Evolutionary conservation across 2,888 invertebrate species (phyloP).

Genomic region (Diaperis boleti): DNA sequence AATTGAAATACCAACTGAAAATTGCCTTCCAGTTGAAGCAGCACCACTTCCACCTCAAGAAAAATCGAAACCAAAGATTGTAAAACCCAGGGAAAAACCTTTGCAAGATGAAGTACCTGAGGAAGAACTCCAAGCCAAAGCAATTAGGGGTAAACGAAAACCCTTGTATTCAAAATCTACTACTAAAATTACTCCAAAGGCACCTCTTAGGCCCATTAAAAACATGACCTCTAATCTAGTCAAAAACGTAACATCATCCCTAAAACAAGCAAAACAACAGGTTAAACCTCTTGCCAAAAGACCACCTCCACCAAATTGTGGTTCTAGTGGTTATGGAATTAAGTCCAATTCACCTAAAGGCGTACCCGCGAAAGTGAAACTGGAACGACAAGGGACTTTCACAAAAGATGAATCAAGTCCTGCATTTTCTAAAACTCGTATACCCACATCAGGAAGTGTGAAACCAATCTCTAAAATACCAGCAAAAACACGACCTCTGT

Average conservation of each 20-base stretch:
- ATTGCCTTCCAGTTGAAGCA: slow-evolving; percentile 10
- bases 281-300: slow-evolving; percentile 28
- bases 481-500: slow-evolving; percentile 59
- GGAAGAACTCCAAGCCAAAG: slow-evolving; percentile 53
- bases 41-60: slow-evolving; percentile 59
- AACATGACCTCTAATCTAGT: slow-evolving; percentile 60
- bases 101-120: slow-evolving; percentile 56
- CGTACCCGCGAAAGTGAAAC: slow-evolving; percentile 45
- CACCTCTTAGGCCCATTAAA: slow-evolving; percentile 56
- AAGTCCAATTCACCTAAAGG: slow-evolving; percentile 49
- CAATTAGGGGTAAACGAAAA: slow-evolving; percentile 74
- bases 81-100: slow-evolving; percentile 67
- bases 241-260: slow-evolving; percentile 59
- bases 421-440: slow-evolving; percentile 35
- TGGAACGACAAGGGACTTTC: slow-evolving; percentile 91
- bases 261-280: slow-evolving; percentile 44
- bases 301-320: slow-evolving; percentile 41
- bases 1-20: slow-evolving; percentile 30
- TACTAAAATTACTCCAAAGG: slow-evolving; percentile 53
- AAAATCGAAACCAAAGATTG: slow-evolving; percentile 71
- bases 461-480: slow-evolving; percentile 64
- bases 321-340: slow-evolving; percentile 52
- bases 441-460: slow-evolving; percentile 31
- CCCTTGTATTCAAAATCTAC: slow-evolving; percentile 70
- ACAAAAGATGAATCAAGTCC: slow-evolving; percentile 80